phyloP scores from a whole-genome alignment of 2,888 invertebrate genomes.

The Galeopsomyia nigrocyanea region DNA sequence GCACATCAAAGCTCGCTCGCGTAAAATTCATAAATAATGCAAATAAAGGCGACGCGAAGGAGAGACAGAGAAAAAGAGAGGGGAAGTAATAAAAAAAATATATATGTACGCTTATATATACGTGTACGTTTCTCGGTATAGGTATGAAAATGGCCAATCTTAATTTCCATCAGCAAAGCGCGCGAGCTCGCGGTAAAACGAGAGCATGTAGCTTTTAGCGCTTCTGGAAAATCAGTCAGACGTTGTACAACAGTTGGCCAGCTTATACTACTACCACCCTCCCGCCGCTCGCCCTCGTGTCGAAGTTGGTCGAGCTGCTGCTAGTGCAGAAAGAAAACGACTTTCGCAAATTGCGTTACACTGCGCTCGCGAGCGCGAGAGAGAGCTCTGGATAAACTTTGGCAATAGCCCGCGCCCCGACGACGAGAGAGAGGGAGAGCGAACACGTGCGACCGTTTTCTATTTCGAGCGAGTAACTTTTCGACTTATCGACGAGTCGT shows the following conservation, averaged over 20 bases:
- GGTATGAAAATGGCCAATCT: conserved; percentile 42
- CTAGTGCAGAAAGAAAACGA: conserved; percentile 16
- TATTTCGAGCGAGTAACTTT: conserved; percentile 25
- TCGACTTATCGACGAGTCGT: background rate
- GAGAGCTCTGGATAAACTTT: conserved; percentile 41
- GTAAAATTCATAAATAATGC: conserved; percentile 38
- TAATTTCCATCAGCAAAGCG: conserved; percentile 44
- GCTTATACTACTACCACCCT: background rate
- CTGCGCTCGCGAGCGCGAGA: background rate
- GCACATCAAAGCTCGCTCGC: conserved; percentile 20
- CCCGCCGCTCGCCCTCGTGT: no score
- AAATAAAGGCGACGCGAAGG: background rate
- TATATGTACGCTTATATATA: conserved; percentile 12
- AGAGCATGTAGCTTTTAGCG: background rate
- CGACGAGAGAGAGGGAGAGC: background rate
- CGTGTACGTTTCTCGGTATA: conserved; percentile 29
- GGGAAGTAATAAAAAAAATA: conserved; percentile 10
- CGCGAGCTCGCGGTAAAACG: no score
- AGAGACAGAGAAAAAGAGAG: background rate
- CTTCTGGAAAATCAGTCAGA: conserved; percentile 25
- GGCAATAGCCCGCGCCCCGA: conserved; percentile 28
- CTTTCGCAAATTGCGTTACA: conserved; percentile 43
- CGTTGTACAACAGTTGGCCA: background rate
- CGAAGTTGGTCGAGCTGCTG: conserved; percentile 22
- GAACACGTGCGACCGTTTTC: conserved; percentile 45